phyloP scores from a whole-genome alignment of 2,113 vertebrate genomes.

The Aphyosemion australe region DNA sequence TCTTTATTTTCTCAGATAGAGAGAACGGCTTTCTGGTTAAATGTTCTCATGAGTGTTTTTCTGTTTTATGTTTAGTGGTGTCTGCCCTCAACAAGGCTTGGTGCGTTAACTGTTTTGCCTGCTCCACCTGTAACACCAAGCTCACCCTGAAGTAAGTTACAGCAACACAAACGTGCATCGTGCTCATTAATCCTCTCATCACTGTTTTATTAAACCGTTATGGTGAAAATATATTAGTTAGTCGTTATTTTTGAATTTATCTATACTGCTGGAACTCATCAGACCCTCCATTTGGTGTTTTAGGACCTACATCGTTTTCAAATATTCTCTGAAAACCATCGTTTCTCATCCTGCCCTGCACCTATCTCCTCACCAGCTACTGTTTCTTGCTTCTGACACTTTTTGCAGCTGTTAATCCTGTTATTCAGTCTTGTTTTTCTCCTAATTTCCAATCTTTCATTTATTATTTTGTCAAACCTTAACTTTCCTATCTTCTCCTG shows the following conservation, averaged over 20 bases:
- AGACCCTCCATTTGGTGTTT: not conserved
- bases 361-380: conserved; percentile 9
- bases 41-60: not conserved
- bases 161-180: too few species aligned
- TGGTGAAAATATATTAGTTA: not conserved
- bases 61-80: conserved; percentile 82
- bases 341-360: conserved; percentile 8
- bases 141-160: conserved; percentile 94
- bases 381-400: not conserved
- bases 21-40: not conserved
- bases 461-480: conserved; percentile 11
- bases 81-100: conserved; percentile 98
- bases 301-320: too few species aligned
- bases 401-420: too few species aligned
- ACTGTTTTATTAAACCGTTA: too few species aligned
- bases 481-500: not conserved
- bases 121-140: conserved; percentile 97
- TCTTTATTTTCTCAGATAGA: not conserved
- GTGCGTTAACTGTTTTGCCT: conserved; percentile 96
- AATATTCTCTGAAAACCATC: too few species aligned
- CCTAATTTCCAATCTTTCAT: conserved; percentile 18
- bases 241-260: not conserved
- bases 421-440: conserved; percentile 14
- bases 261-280: not conserved
- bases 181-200: too few species aligned